Evolutionary conservation across 2,888 invertebrate species (phyloP).

Genomic region (Brachynemurus nebulosus): DNA sequence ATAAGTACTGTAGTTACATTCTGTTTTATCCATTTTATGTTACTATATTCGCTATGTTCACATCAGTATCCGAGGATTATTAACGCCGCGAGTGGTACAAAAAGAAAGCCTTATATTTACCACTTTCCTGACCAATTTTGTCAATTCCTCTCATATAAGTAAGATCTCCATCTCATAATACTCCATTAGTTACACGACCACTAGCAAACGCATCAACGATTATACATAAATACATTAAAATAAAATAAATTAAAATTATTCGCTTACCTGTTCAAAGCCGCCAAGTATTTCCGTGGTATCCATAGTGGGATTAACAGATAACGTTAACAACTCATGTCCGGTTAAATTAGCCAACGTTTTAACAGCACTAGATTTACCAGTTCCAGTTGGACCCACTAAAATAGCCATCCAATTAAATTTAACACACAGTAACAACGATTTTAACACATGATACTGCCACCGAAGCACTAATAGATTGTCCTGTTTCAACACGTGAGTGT

Average conservation of each 20-base stretch:
- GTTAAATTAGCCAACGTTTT: slow-evolving; percentile 60
- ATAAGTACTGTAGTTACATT: too few species aligned
- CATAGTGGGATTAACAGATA: slow-evolving; percentile 82
- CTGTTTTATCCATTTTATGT: too few species aligned
- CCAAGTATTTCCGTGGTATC: slow-evolving; percentile 92
- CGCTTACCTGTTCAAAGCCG: slow-evolving; percentile 86
- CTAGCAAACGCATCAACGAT: too few species aligned
- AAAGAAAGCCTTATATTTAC: too few species aligned
- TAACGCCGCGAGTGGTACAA: too few species aligned
- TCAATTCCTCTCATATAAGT: too few species aligned
- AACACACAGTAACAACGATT: slow-evolving; percentile 73
- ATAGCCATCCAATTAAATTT: slow-evolving; percentile 88
- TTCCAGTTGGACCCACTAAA: slow-evolving; percentile 63
- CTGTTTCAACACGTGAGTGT: slow-evolving; percentile 24
- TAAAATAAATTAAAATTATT: not conserved
- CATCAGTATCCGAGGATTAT: too few species aligned
- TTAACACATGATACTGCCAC: slow-evolving; percentile 50
- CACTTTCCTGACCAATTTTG: too few species aligned
- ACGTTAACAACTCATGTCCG: slow-evolving; percentile 55
- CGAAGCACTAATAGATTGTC: slow-evolving; percentile 34
- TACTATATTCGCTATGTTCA: too few species aligned
- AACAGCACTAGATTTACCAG: slow-evolving; percentile 69
- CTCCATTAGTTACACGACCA: too few species aligned
- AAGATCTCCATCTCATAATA: too few species aligned
- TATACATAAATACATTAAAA: too few species aligned